Percentiles rank a stretch among this genome's conserved stretches.
Conservation (phyloP, 2,797 vertebrate genomes). For the Selene dorsalis region DNA sequence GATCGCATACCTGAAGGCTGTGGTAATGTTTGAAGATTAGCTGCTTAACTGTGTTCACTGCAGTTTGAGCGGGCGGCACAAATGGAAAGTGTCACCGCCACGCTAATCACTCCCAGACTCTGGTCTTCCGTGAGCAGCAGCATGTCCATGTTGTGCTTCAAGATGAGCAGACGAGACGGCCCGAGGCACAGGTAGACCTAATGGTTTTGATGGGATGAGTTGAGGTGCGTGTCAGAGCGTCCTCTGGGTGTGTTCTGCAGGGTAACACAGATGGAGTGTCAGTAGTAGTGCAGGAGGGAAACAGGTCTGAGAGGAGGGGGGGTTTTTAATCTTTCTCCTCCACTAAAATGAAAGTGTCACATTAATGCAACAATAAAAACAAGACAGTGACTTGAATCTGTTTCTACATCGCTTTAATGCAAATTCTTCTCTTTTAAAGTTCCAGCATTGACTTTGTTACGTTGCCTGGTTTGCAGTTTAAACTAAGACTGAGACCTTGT, state of each 20-base stretch:
- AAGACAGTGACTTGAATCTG: no score
- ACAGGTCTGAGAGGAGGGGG: neutral
- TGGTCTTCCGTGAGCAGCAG: neutral
- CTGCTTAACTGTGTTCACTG: constrained; percentile 21
- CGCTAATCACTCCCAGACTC: constrained; percentile 6
- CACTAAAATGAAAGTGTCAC: no score
- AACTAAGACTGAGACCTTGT: neutral
- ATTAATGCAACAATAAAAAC: no score
- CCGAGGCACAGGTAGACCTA: neutral
- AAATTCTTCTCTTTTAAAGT: neutral
- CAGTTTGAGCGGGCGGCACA: constrained; percentile 4
- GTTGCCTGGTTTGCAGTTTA: neutral
- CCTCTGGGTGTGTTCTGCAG: neutral
- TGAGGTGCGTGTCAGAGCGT: constrained; percentile 23
- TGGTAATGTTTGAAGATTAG: constrained; percentile 29
- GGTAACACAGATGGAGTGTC: neutral
- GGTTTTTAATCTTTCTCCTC: no score
- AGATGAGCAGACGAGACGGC: neutral
- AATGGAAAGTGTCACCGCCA: constrained; percentile 31
- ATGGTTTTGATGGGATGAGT: neutral
- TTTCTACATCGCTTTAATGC: neutral
- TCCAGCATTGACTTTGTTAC: neutral
- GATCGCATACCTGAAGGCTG: constrained; percentile 16
- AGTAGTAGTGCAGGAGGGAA: neutral
- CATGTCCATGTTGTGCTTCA: neutral